Conservation (phyloP, 1,140 invertebrate genomes). For the Ceratosolen solmsi region DNA sequence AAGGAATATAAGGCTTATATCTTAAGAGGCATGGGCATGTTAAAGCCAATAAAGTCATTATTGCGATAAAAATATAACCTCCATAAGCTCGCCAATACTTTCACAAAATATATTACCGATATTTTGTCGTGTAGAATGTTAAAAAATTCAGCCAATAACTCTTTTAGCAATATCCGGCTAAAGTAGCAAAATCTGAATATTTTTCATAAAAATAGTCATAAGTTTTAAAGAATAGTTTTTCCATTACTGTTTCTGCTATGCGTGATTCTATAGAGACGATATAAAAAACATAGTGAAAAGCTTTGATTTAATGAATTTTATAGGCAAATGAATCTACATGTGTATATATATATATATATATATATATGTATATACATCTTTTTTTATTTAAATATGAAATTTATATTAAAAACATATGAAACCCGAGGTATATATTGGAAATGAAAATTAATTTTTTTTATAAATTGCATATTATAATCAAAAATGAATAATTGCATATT, state of each 20-base stretch:
- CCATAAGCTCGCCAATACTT: neutral
- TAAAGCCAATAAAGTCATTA: constrained; percentile 4
- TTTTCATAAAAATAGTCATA: neutral
- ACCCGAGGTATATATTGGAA: neutral
- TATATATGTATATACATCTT: too few relatives aligned
- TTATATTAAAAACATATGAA: neutral
- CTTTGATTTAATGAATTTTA: neutral
- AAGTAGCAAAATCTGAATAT: neutral
- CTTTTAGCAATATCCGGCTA: neutral
- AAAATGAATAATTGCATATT: constrained; percentile 3
- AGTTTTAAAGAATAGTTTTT: neutral
- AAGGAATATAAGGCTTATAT: neutral
- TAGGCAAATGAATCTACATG: too few relatives aligned
- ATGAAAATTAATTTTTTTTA: neutral
- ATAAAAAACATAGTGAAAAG: neutral
- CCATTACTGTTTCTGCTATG: neutral
- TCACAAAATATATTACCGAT: neutral
- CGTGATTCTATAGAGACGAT: neutral
- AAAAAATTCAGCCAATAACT: neutral
- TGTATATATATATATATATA: too few relatives aligned
- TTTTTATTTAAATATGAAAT: neutral
- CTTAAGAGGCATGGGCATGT: neutral
- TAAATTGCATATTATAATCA: neutral
- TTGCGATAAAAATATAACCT: neutral
- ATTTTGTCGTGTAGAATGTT: neutral